phyloP scores from a whole-genome alignment of 2,113 vertebrate genomes.

The Raja brachyura region DNA sequence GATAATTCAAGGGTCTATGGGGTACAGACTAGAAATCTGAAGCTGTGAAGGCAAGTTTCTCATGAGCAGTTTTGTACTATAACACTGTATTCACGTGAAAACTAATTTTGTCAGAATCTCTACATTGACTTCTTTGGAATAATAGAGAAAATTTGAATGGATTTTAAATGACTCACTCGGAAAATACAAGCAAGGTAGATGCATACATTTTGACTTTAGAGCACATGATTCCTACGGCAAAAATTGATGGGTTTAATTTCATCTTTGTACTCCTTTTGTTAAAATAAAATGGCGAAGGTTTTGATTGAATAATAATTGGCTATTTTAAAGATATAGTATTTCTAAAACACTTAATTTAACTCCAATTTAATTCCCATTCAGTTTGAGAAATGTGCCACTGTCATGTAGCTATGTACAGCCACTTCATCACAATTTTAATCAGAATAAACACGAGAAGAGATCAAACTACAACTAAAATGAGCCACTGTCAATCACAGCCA shows the following conservation, averaged over 20 bases:
- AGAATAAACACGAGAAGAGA: background rate
- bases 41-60: background rate
- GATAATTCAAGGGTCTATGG: background rate
- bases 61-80: background rate
- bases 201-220: background rate
- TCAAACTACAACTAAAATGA: background rate
- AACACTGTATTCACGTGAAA: background rate
- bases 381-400: background rate
- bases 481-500: background rate
- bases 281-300: background rate
- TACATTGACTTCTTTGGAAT: background rate
- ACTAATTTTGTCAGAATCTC: background rate
- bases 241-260: conserved; percentile 1
- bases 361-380: background rate
- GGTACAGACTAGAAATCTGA: background rate
- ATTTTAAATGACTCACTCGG: conserved; percentile 8
- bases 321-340: background rate
- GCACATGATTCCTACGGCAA: background rate
- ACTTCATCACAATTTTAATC: background rate
- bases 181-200: conserved; percentile 5
- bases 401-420: background rate
- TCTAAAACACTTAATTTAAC: background rate
- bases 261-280: background rate
- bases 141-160: background rate
- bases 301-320: background rate